A percentile compares a stretch with the other conserved stretches of the same genome.
phyloP scores from a whole-genome alignment of 2,888 invertebrate genomes.

The Hirtodrosophila duncani region DNA sequence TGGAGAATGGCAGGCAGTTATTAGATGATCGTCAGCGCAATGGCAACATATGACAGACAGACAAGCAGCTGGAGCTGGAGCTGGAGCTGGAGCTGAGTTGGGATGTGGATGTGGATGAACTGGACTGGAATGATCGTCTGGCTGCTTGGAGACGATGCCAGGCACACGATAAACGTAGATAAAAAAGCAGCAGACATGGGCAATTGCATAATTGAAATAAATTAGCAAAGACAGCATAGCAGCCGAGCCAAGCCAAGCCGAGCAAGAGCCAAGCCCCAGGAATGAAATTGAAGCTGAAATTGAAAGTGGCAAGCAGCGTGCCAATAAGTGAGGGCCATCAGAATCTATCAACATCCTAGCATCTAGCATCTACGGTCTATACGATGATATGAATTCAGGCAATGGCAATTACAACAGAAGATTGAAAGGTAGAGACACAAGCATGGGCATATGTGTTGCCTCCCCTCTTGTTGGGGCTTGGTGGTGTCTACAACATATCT shows the following conservation, averaged over 20 bases:
- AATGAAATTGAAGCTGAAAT: slow-evolving; percentile 32
- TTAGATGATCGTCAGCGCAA: slow-evolving; percentile 55
- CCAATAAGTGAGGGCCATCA: slow-evolving; percentile 7
- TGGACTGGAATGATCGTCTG: neutral
- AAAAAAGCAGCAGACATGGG: slow-evolving; percentile 16
- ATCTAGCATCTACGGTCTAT: neutral
- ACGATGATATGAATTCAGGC: too few relatives aligned
- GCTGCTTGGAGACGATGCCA: slow-evolving; percentile 26
- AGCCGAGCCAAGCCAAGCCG: slow-evolving; percentile 14
- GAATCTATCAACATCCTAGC: slow-evolving; percentile 14
- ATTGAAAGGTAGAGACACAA: too few relatives aligned
- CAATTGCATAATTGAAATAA: slow-evolving; percentile 70
- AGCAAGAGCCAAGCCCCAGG: slow-evolving; percentile 16
- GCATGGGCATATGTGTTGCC: too few relatives aligned
- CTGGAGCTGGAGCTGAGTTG: slow-evolving; percentile 1
- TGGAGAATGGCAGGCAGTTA: slow-evolving; percentile 53
- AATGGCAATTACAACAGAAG: too few relatives aligned
- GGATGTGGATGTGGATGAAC: neutral
- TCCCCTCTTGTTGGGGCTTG: too few relatives aligned
- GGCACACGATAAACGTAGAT: slow-evolving; percentile 35
- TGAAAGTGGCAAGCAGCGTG: slow-evolving; percentile 55
- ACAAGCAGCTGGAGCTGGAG: slow-evolving; percentile 13
- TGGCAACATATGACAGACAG: slow-evolving; percentile 33
- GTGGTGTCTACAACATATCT: too few relatives aligned
- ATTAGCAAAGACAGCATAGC: slow-evolving; percentile 44